phyloP scores from a whole-genome alignment of 2,113 vertebrate species.

The Indicator indicator region DNA sequence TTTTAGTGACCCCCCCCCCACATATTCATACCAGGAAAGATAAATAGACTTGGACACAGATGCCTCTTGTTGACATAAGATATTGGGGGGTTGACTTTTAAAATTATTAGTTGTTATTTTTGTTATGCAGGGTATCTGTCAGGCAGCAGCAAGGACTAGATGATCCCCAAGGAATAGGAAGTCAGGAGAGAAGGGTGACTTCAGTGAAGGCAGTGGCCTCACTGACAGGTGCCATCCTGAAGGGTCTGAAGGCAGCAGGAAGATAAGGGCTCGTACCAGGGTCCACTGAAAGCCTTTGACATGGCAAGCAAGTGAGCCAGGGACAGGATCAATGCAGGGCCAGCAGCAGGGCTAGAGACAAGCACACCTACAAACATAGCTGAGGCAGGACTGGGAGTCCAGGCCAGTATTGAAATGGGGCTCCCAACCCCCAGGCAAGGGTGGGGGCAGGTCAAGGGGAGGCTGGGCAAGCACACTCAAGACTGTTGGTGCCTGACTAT shows the following conservation, averaged over 20 bases:
- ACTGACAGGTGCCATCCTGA: neutral
- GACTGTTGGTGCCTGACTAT: neutral
- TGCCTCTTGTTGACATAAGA: neutral
- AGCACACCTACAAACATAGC: neutral
- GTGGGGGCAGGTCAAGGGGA: neutral
- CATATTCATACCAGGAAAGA: neutral
- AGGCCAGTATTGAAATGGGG: neutral
- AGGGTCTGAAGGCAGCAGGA: neutral
- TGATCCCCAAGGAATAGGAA: neutral
- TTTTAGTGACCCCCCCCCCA: neutral
- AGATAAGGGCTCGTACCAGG: neutral
- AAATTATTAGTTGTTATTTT: neutral
- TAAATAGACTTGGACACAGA: neutral
- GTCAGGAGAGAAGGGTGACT: neutral
- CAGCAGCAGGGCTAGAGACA: neutral
- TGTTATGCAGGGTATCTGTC: neutral
- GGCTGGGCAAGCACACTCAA: neutral
- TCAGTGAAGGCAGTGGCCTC: neutral
- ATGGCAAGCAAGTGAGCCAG: neutral
- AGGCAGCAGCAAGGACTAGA: neutral
- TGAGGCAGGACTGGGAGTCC: neutral
- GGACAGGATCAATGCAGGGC: neutral
- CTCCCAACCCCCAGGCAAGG: neutral
- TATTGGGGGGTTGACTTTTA: neutral
- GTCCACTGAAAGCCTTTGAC: neutral